Evolutionary conservation across 2,797 vertebrate species (phyloP).

Genomic region (Lepus townsendii): DNA sequence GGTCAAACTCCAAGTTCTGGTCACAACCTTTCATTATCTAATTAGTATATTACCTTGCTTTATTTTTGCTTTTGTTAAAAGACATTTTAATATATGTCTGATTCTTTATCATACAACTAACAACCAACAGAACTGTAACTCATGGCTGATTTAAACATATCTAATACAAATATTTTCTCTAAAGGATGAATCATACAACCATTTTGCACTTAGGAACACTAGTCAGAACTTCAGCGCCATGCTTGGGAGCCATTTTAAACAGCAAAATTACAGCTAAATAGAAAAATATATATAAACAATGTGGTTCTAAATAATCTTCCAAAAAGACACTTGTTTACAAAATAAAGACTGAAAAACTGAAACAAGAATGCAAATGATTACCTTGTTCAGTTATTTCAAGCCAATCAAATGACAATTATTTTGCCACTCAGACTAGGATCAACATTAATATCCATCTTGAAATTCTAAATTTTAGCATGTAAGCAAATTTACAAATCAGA

Average conservation of each 20-base stretch:
- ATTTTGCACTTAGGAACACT: background rate
- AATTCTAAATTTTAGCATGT: background rate
- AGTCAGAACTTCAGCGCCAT: background rate
- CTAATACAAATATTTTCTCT: conserved; percentile 16
- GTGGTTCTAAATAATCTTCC: background rate
- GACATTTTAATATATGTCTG: background rate
- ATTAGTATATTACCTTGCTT: background rate
- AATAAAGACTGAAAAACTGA: background rate
- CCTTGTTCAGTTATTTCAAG: background rate
- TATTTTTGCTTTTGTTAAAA: background rate
- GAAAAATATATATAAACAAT: background rate
- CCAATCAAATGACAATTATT: too few species aligned
- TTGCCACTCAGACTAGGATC: too few species aligned
- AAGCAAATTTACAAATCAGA: conserved; percentile 5
- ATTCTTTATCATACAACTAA: background rate
- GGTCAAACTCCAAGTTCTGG: background rate
- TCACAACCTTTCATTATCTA: background rate
- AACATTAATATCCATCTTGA: background rate
- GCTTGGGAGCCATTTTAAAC: background rate
- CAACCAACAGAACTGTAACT: background rate
- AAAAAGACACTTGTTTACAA: background rate
- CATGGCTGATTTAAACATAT: conserved; percentile 2
- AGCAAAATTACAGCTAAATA: conserved; percentile 3
- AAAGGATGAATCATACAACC: background rate
- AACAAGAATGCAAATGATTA: background rate